phyloP scores from a whole-genome alignment of 1,140 invertebrate genomes.

The Neocloeon triangulifer region DNA sequence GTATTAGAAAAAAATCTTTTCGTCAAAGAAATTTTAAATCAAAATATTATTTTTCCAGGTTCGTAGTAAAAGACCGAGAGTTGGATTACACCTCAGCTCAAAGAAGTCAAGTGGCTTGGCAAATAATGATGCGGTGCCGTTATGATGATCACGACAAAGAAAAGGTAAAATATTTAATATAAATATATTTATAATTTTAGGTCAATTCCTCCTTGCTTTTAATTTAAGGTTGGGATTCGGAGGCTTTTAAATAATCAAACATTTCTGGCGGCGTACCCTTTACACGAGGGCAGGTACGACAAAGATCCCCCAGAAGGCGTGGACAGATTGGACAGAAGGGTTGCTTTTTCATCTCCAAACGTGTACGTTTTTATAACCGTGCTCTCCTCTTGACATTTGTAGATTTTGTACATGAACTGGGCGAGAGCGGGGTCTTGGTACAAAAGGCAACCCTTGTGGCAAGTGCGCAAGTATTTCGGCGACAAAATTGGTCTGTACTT shows the following conservation, averaged over 20 bases:
- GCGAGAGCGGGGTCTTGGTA: conserved; percentile 64
- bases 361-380: conserved; percentile 5
- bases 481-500: conserved; percentile 94
- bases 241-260: conserved; percentile 66
- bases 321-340: not conserved
- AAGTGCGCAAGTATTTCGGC: conserved; percentile 82
- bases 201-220: conserved; percentile 9
- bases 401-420: conserved; percentile 77
- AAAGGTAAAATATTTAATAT: conserved; percentile 10
- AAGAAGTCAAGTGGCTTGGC: conserved; percentile 77
- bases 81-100: conserved; percentile 70
- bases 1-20: conserved; percentile 7
- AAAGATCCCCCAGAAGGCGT: conserved; percentile 32
- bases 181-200: conserved; percentile 4
- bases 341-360: conserved; percentile 5
- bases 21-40: conserved; percentile 3
- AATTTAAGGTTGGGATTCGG: conserved; percentile 50
- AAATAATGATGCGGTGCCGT: conserved; percentile 57
- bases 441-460: conserved; percentile 74
- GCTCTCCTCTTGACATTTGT: conserved; percentile 8
- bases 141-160: conserved; percentile 49
- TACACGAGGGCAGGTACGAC: conserved; percentile 70
- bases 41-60: conserved; percentile 28
- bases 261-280: conserved; percentile 67
- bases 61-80: conserved; percentile 69